Base-by-base conservation (phyloP, 2,888 invertebrate genomes). In the Lacanobia wlatinum region DNA sequence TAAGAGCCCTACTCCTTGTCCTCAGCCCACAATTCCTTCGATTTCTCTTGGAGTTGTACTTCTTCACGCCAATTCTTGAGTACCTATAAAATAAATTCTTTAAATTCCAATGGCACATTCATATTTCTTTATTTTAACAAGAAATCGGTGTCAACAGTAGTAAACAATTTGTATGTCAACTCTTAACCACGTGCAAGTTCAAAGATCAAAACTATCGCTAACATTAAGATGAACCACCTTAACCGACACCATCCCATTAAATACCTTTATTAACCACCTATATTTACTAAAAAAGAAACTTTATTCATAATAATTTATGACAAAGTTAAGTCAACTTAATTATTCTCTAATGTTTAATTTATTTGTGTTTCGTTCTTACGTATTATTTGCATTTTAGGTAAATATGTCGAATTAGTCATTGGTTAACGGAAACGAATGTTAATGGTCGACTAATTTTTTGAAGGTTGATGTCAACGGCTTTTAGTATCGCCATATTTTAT, bases 301-400 rank as follows among this genome's bases (percentile, higher is more conserved):
- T 77, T 64, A 78, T 79, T 83, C 56, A 55, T 23, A 80, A 73
- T 69, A 82, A 80, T 86, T 78, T 83, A 80, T 83, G 72, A 73
- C 56, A 69, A 12, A 76, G 50, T 78, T 71, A 78, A 62, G 48
- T 69, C 73, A 72, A 76, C 73, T 86, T 84, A 84, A 84, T 85
- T 84, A 84, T 82, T 86, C 81, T 73, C 66, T 73, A 73, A 84
- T 78, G 75, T 82, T 63, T 82, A 80, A 83, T 78, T 77, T 86
- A 86, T 83, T 73, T 79, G 70, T 76, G 56, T 85, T 84, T 76
- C 72, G 52, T 64, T 83, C 68, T 71, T 78, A 84, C 28, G 21
- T 75, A 68, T 68, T 84, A 83, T 86, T 82, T 82, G 78, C 73
- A 82, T 86, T 83, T 84, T 77, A 73, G 84, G 81, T 79, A 86